Evolutionary conservation across 2,113 vertebrate species (phyloP).

Genomic region (Solenodon paradoxus): DNA sequence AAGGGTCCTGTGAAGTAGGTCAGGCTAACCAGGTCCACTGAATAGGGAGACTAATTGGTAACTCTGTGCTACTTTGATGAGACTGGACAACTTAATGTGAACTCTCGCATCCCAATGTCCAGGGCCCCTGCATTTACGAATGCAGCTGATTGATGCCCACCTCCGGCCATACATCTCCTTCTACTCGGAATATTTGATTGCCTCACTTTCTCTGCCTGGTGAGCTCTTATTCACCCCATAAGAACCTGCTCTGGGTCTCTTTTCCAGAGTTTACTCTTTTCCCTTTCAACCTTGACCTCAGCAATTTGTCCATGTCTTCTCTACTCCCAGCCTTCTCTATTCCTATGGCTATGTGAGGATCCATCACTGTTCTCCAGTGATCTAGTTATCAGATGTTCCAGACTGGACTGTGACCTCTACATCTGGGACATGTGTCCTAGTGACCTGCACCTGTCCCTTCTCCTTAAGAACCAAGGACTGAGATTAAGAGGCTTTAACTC

Average conservation of each 20-base stretch:
- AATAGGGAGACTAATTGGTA: neutral
- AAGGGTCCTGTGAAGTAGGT: neutral
- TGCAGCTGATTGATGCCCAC: neutral
- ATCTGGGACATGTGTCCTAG: neutral
- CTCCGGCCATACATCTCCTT: neutral
- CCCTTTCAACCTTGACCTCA: neutral
- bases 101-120: neutral
- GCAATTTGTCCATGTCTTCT: neutral
- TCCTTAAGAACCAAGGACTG: neutral
- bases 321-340: neutral
- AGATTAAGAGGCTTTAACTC: neutral
- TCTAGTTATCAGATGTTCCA: neutral
- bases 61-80: neutral
- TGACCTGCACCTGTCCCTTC: neutral
- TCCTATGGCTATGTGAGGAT: neutral
- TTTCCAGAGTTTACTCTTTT: neutral
- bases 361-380: neutral
- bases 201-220: neutral
- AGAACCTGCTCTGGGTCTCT: neutral
- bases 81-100: neutral
- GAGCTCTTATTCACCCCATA: neutral
- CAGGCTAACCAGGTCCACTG: neutral
- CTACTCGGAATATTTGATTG: neutral
- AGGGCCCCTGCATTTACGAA: neutral
- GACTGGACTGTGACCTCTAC: neutral